A percentile compares a stretch with the other conserved stretches of the same genome.
Evolutionary conservation across 1,140 invertebrate species (phyloP).

Genomic region (Artemia franciscana): DNA sequence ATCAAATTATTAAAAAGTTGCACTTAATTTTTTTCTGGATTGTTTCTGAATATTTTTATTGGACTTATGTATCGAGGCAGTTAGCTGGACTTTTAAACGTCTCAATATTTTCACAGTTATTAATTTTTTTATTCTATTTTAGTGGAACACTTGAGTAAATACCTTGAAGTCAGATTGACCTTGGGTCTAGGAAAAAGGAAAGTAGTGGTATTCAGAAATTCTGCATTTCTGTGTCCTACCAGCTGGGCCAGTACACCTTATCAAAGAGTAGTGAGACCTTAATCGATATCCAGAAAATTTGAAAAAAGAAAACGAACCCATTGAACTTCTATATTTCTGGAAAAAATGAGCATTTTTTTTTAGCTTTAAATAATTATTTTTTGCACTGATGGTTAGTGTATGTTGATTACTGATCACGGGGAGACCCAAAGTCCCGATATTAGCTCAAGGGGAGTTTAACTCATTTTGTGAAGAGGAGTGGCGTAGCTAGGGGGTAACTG

Average conservation of each 20-base stretch:
- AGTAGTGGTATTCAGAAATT: constrained; percentile 53
- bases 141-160: constrained; percentile 89
- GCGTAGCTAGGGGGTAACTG: too few species aligned
- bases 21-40: background rate
- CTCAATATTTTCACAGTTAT: background rate
- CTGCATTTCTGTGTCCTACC: constrained; percentile 69
- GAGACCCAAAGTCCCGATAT: too few species aligned
- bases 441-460: too few species aligned
- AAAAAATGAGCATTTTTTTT: constrained; percentile 35
- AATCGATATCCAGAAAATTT: constrained; percentile 58
- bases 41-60: background rate
- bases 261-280: constrained; percentile 67
- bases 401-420: too few species aligned
- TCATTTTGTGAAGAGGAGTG: too few species aligned
- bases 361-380: too few species aligned
- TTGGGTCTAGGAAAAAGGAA: constrained; percentile 60
- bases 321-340: constrained; percentile 88
- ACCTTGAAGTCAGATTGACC: constrained; percentile 73
- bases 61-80: background rate
- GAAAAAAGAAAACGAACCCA: constrained; percentile 73
- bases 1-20: too few species aligned
- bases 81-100: background rate
- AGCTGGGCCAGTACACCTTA: constrained; percentile 52
- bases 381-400: too few species aligned
- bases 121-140: constrained; percentile 20